Base-by-base conservation (phyloP, 2,888 invertebrate genomes). In the Lissonota sp. region DNA sequence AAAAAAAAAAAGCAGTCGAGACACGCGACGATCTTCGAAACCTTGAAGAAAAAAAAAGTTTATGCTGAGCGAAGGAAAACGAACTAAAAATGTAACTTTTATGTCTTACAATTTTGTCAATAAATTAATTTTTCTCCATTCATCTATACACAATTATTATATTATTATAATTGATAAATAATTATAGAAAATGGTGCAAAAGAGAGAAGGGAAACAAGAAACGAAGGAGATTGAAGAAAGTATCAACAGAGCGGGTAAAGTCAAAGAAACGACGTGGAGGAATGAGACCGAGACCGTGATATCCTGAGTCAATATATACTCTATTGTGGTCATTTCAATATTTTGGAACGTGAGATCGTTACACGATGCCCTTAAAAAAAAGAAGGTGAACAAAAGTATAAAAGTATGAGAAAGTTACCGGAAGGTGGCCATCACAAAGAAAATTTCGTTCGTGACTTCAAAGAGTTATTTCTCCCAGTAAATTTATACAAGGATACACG, bases 21-120 rank as follows among this genome's bases (percentile, higher is more conserved):
- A 84, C 83, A 84, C 83, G 82, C 84, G 84, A 80, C 63, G 80
- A 81, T 80, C 74, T 78, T 79, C 76, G 46, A 53, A 60, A 64
- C 49, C 49, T 40, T 64, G 49, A 66, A 60, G 49, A 64, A 66
- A 57, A 53, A 80, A 72, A 62, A 71, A 63, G 46, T 81, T 67
- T 72, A 69, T 70, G 64, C 69, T 26, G 66, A 73, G 73, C 71
- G 81, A 73, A 70, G 74, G 73, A 64, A 26, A 58, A 66, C 26
- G 51, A n/a, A 37, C 7, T 64, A 69, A 82, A 67, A 67, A 51
- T 12, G 51, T 51, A n/a, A n/a, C n/a, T n/a, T n/a, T n/a, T n/a
- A n/a, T n/a, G n/a, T n/a, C n/a, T n/a, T n/a, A n/a, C n/a, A n/a
- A n/a, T n/a, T n/a, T n/a, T n/a, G n/a, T n/a, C n/a, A n/a, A n/a